phyloP scores from a whole-genome alignment of 1,140 invertebrate genomes.

The Frieseomelitta varia region DNA sequence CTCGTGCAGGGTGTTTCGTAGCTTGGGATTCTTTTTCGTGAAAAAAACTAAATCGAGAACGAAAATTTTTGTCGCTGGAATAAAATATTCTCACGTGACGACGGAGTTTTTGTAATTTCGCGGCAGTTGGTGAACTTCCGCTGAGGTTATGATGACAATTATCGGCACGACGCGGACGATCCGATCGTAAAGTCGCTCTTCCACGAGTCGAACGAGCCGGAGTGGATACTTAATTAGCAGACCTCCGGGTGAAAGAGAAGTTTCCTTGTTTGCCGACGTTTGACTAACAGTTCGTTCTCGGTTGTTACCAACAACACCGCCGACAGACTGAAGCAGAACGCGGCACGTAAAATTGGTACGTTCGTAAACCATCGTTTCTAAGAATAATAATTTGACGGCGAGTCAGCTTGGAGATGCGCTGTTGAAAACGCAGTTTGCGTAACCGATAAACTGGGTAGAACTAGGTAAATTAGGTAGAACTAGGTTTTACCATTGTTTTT shows the following conservation, averaged over 20 bases:
- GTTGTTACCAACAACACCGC: not conserved
- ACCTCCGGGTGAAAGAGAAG: not conserved
- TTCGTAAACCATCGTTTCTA: constrained; percentile 25
- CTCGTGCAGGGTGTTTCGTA: too few relatives aligned
- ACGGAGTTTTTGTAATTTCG: not conserved
- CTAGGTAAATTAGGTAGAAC: too few relatives aligned
- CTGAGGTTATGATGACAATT: not conserved
- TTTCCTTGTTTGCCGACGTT: not conserved
- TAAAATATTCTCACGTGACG: constrained; percentile 32
- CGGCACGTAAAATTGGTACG: not conserved
- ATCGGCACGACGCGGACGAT: not conserved
- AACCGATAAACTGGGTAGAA: too few relatives aligned
- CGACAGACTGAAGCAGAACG: not conserved
- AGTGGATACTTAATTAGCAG: not conserved
- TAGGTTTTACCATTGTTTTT: too few relatives aligned
- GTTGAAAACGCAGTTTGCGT: not conserved
- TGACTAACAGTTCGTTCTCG: not conserved
- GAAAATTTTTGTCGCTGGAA: too few relatives aligned
- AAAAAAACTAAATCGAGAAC: too few relatives aligned
- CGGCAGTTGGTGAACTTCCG: not conserved
- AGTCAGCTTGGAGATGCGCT: not conserved
- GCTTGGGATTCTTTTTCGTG: too few relatives aligned
- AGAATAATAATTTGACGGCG: constrained; percentile 24
- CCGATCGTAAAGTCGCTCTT: not conserved
- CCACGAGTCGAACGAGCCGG: not conserved